Evolutionary conservation across 2,113 vertebrate species (phyloP).

Genomic region (Pituophis catenifer): DNA sequence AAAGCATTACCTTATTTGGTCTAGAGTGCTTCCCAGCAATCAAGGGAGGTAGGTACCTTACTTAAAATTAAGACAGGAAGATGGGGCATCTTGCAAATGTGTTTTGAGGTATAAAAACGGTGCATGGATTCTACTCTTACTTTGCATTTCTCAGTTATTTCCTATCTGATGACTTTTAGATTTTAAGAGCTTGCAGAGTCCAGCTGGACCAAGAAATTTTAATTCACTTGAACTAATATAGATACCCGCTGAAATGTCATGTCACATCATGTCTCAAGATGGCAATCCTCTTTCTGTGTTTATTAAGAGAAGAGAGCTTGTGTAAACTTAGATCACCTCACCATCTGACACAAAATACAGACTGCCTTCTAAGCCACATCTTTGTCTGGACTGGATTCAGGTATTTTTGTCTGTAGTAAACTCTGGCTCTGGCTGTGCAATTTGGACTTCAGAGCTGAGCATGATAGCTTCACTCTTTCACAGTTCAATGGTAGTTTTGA

Average conservation of each 20-base stretch:
- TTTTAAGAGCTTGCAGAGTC: background rate
- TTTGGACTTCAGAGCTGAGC: background rate
- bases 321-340: background rate
- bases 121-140: background rate
- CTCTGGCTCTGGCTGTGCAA: background rate
- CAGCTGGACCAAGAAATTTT: background rate
- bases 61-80: background rate
- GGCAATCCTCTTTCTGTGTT: background rate
- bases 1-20: background rate
- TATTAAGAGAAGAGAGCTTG: background rate
- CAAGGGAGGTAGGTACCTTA: background rate
- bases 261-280: background rate
- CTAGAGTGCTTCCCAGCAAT: background rate
- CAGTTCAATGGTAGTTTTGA: background rate
- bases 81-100: background rate
- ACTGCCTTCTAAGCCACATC: background rate
- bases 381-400: background rate
- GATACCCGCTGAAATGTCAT: background rate
- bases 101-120: background rate
- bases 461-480: background rate
- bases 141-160: background rate
- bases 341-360: background rate
- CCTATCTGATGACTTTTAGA: background rate
- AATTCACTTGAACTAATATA: background rate
- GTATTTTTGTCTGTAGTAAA: background rate